Evolutionary conservation across 1,140 invertebrate genomes (phyloP).

Genomic region (Teleopsis dalmanni): DNA sequence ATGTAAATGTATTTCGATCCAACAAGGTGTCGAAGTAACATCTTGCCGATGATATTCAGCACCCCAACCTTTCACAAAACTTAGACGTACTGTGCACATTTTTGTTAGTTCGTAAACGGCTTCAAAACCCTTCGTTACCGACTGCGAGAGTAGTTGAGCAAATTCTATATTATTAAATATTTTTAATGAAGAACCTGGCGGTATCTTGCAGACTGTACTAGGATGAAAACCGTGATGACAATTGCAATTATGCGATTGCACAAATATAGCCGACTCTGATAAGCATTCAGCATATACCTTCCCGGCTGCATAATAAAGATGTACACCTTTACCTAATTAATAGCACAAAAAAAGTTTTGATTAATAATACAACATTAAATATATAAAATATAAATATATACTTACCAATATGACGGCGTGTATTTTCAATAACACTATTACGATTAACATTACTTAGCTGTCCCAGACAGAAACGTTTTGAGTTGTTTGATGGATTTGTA

Average conservation of each 20-base stretch:
- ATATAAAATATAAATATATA: background rate
- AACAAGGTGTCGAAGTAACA: constrained; percentile 91
- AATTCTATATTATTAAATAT: constrained; percentile 98
- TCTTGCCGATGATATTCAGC: constrained; percentile 95
- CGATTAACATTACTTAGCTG: constrained; percentile 94
- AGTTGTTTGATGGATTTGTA: constrained; percentile 92
- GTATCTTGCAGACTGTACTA: constrained; percentile 93
- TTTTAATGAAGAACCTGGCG: constrained; percentile 86
- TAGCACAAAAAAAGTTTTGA: background rate
- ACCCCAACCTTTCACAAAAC: constrained; percentile 98
- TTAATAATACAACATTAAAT: background rate
- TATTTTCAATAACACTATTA: constrained; percentile 98
- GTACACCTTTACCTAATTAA: constrained; percentile 60
- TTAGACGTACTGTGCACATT: constrained; percentile 98
- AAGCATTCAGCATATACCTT: constrained; percentile 97
- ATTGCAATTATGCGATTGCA: constrained; percentile 94
- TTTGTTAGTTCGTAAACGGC: constrained; percentile 95
- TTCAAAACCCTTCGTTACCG: constrained; percentile 90
- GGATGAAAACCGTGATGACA: constrained; percentile 93
- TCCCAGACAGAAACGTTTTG: constrained; percentile 88
- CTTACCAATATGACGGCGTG: constrained; percentile 91
- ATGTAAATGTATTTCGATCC: constrained; percentile 91
- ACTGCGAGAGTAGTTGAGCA: constrained; percentile 84
- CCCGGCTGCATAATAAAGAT: constrained; percentile 95
- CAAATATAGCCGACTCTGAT: constrained; percentile 92